Evolutionary conservation across 2,888 invertebrate species (phyloP).

Genomic region (Hypomecis punctinalis): DNA sequence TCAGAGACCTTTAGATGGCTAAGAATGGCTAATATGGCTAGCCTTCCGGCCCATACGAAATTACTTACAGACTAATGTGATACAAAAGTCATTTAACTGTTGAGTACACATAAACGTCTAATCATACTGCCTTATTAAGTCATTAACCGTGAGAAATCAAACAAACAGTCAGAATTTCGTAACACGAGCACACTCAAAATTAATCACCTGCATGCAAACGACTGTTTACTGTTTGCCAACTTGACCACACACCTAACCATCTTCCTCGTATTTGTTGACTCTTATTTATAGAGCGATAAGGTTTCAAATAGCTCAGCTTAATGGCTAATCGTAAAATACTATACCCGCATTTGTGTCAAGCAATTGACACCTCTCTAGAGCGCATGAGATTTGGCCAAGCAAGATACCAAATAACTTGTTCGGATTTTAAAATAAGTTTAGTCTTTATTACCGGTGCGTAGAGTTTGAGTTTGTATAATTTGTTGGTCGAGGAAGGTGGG

Average conservation of each 20-base stretch:
- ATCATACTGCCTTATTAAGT: conserved; percentile 21
- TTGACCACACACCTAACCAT: conserved; percentile 37
- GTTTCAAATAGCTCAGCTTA: conserved; percentile 36
- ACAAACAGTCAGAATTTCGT: conserved; percentile 37
- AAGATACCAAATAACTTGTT: conserved; percentile 41
- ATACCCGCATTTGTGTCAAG: conserved; percentile 56
- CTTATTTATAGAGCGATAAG: conserved; percentile 36
- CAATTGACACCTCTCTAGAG: conserved; percentile 63
- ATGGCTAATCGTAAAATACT: conserved; percentile 37
- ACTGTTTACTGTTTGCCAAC: conserved; percentile 42
- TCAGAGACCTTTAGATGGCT: too few relatives aligned
- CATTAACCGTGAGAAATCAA: conserved; percentile 44
- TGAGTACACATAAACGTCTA: not conserved
- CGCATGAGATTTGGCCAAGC: conserved; percentile 57
- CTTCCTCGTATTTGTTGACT: conserved; percentile 3
- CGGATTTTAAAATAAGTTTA: not conserved
- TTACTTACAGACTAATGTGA: too few relatives aligned
- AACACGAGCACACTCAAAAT: conserved; percentile 44
- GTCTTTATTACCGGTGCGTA: conserved; percentile 26
- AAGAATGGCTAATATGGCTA: too few relatives aligned
- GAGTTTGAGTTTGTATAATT: conserved; percentile 28
- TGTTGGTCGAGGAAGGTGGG: conserved; percentile 1
- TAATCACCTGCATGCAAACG: conserved; percentile 42
- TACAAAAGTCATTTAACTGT: not conserved
- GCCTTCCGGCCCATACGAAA: too few relatives aligned